phyloP scores from a whole-genome alignment of 2,113 vertebrate genomes.

The Lethenteron reissneri region DNA sequence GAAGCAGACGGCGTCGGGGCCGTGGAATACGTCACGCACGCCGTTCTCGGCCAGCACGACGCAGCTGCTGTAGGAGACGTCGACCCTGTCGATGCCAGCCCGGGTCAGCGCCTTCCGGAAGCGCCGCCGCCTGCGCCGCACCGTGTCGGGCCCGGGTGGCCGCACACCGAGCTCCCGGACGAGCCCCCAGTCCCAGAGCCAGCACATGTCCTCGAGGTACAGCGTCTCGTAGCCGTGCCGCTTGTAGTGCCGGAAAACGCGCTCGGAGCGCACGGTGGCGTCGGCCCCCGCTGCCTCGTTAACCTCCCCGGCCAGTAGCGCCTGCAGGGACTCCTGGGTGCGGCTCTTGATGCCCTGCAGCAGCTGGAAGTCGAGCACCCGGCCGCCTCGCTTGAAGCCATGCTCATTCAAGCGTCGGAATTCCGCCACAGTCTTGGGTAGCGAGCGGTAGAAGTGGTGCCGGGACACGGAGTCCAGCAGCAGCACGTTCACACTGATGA shows the following conservation, averaged over 20 bases:
- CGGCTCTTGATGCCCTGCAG: conserved; percentile 13
- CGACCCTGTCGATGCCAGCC: conserved; percentile 11
- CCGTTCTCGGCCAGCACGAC: conserved; percentile 11
- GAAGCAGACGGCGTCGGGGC: conserved; percentile 13
- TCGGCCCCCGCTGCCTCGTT: conserved; percentile 1
- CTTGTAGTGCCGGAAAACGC: conserved; percentile 11
- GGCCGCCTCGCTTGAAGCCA: conserved; percentile 9
- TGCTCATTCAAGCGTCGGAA: conserved; percentile 11
- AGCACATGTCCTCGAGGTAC: conserved; percentile 14
- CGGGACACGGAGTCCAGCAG: conserved; percentile 14
- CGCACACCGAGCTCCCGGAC: conserved; percentile 10
- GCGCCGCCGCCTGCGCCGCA: conserved; percentile 9
- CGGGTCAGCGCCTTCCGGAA: conserved; percentile 10
- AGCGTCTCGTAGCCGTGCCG: conserved; percentile 12
- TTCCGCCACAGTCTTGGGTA: conserved; percentile 11
- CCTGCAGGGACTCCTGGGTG: conserved; percentile 14
- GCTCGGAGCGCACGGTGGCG: conserved; percentile 9
- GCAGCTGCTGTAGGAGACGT: conserved; percentile 14
- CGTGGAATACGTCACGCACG: conserved; percentile 13
- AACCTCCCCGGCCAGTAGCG: conserved; percentile 11
- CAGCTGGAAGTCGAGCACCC: conserved; percentile 13
- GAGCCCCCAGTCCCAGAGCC: conserved; percentile 14
- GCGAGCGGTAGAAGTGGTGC: conserved; percentile 13
- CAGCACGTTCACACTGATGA: conserved; percentile 13
- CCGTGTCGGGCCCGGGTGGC: too few species aligned